Conservation (phyloP, 2,888 invertebrate species). For the Cyrtodaria siliqua region DNA sequence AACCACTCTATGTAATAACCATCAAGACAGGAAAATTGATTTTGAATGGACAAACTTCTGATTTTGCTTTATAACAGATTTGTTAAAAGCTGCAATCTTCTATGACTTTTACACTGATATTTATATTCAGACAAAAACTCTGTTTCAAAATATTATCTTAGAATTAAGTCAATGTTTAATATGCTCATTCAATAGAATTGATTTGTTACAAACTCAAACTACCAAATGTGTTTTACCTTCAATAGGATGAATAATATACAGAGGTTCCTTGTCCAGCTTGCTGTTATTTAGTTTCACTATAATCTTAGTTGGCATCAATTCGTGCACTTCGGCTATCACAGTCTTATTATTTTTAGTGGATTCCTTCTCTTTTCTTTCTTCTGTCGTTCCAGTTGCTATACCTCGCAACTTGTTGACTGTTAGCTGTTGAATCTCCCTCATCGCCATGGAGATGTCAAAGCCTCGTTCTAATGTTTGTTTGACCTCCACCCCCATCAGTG, state of each 20-base stretch:
- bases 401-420: constrained; percentile 64
- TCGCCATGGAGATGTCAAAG: constrained; percentile 95
- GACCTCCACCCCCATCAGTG: constrained; percentile 99
- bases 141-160: too few relatives aligned
- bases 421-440: constrained; percentile 94
- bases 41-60: too few relatives aligned
- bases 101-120: too few relatives aligned
- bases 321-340: constrained; percentile 48
- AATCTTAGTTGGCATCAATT: constrained; percentile 91
- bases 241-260: constrained; percentile 85
- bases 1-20: too few relatives aligned
- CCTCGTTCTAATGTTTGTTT: constrained; percentile 97
- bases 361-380: background rate
- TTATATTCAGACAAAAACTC: too few relatives aligned
- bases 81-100: too few relatives aligned
- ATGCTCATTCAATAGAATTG: too few relatives aligned
- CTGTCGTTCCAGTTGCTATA: constrained; percentile 1
- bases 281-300: constrained; percentile 88
- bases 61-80: too few relatives aligned
- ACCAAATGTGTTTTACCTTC: constrained; percentile 79
- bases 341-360: background rate
- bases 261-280: constrained; percentile 59
- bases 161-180: too few relatives aligned
- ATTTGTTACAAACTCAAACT: too few relatives aligned
- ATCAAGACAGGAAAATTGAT: too few relatives aligned